Base-by-base conservation (phyloP, 1,140 invertebrate genomes). In the Caenorhabditis remanei region DNA sequence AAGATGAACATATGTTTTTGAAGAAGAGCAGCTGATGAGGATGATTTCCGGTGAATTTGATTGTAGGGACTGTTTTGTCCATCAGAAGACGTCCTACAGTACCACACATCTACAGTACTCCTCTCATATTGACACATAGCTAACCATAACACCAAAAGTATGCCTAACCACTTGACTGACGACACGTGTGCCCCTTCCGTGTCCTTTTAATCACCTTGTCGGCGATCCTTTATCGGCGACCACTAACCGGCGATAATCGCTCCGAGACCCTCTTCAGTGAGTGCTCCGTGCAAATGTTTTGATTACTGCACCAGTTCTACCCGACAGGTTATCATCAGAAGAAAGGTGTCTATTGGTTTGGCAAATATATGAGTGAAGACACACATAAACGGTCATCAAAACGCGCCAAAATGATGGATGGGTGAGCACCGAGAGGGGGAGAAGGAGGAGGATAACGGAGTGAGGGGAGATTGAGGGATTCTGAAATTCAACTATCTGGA, bases 261-360 rank as follows among this genome's bases (percentile, higher is more conserved):
- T 14, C 16, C n/a, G 8, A 8, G 63, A 8, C 46, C 11, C 41
- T 46, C 67, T 71, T 46, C 19, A 71, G 67, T 71, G 46, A 48
- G 67, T 71, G 41, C 46, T 14, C 41, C 19, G 50, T 14, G 46
- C 21, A n/a, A 79, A 24, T 79, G 71, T 79, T 79, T 79, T 50
- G 71, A 79, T 58, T 79, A 79, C 71, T 50, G 19, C 11, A n/a
- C n/a, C 4, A 24, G n/a, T 24, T n/a, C 5, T 0, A 46, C 5
- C 65, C 46, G 71, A 79, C 71, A 79, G 71, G 46, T 79, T 79
- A 50, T 75, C 67, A 75, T 75, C 16, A 40, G 43, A 79, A 40
- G 50, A 53, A 53, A 53, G 71, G 71, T 79, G 71, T 79, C 71
- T 79, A 79, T 79, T 79, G 71, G 71, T 79, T 79, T 79, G 71